Evolutionary conservation across 2,113 vertebrate species (phyloP), one percentile per base, ranked within the genome.

Genomic region (Marmota monax): DNA sequence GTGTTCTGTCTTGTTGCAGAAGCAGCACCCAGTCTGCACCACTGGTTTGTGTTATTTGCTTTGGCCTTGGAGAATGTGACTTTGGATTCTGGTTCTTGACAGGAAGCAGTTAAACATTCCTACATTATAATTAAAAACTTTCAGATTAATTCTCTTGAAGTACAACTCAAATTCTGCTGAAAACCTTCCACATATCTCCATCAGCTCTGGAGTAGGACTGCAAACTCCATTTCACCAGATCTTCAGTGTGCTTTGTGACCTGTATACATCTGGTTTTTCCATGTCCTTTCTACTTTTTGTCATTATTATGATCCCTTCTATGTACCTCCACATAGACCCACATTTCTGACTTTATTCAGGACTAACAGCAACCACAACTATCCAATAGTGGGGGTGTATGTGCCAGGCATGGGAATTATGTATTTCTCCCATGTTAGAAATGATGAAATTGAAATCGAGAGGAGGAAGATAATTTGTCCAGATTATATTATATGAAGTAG

Each of bases 51-150:
- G 17, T 84, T 61, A 17, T 22, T 29, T 92, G 32, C 34, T 8
- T 74, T 88, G 23, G 32, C n/a, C 45, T 93, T 82, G 23, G 56
- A 87, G 29, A 84, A 51, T 37, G 13, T 32, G 32, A 70, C 4
- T 88, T 89, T 88, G 67, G 25, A 56, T 92, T 92, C 58, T 96
- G 51, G 58, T 92, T 92, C 61, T 48, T 78, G 29, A 72, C 16
- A 85, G 32, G 23, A 93, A 92, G n/a, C 20, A 72, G 3, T 13
- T 45, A 63, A 92, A 61, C 17, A 45, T 0, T 58, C 70, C 74
- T 84, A 27, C 3, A 65, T 8, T 45, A 39, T 89, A 72, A 67
- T 82, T 82, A 42, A 73, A 84, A 56, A 32, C 4, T 72, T 72
- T 17, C 16, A 48, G 29, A 32, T 84, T 69, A 63, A 53, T 76